Percentiles rank a stretch among this genome's conserved stretches.
phyloP scores from a whole-genome alignment of 2,113 vertebrate genomes.

The Rhombomys opimus region DNA sequence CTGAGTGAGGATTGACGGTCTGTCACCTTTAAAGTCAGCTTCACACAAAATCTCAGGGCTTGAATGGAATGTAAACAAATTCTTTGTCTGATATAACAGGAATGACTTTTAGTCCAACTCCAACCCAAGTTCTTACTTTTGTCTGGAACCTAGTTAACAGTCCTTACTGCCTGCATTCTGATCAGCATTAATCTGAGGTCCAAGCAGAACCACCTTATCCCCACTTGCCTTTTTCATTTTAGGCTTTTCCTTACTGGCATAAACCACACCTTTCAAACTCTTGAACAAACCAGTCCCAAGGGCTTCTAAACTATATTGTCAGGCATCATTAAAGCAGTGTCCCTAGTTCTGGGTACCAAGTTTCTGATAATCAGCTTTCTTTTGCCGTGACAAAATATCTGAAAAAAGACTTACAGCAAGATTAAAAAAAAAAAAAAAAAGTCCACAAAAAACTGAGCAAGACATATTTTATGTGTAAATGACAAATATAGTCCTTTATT shows the following conservation, averaged over 20 bases:
- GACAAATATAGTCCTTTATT: constrained; percentile 67
- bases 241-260: neutral
- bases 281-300: neutral
- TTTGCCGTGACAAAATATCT: neutral
- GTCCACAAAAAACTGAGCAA: constrained; percentile 59
- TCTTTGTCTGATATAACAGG: neutral
- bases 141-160: neutral
- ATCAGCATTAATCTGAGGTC: neutral
- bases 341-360: neutral
- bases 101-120: neutral
- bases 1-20: no score
- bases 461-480: neutral
- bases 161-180: neutral
- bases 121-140: neutral
- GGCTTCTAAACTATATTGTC: neutral
- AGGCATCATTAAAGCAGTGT: neutral
- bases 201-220: no score
- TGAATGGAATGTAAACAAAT: neutral
- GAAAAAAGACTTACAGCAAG: neutral
- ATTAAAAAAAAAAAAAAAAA: neutral
- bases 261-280: neutral
- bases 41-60: neutral
- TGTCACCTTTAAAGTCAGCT: neutral
- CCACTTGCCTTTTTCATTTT: neutral
- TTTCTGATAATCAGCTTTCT: neutral